These are phyloP conservation scores for Baryphthengus martii DNA, from an alignment of 2,113 vertebrate species.

Conservation along the genomic window DNA sequence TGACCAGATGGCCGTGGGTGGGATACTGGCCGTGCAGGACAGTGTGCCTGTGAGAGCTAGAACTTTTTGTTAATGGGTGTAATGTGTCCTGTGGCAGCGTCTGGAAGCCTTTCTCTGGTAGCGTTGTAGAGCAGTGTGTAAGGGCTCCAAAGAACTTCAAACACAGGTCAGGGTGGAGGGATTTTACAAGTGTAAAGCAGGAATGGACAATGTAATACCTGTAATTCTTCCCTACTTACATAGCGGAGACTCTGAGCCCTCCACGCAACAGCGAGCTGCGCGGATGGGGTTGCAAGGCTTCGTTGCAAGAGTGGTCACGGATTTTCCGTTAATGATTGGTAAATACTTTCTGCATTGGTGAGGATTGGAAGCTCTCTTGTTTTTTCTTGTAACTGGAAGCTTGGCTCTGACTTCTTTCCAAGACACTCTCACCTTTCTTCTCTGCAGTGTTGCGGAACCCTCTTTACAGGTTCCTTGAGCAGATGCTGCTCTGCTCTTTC, in stretches of 20 bases:
- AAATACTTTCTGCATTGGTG: not conserved
- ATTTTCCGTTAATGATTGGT: not conserved
- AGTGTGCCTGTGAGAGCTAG: not conserved
- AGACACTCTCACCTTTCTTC: not conserved
- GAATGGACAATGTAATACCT: not conserved
- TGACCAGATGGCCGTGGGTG: fast-evolving
- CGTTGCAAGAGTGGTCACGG: fast-evolving
- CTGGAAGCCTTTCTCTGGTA: not conserved
- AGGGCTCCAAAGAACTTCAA: not conserved
- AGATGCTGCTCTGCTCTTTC: not conserved
- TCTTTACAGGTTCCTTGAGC: not conserved
- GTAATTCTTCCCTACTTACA: fast-evolving
- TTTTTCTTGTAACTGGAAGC: not conserved
- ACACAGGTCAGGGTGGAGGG: not conserved
- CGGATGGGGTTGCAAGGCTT: no score
- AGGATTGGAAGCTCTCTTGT: not conserved
- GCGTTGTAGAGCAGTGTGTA: not conserved
- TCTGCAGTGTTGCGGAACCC: not conserved
- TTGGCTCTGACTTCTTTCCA: not conserved
- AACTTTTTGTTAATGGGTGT: not conserved
- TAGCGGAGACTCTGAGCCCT: not conserved
- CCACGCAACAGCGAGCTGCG: fast-evolving
- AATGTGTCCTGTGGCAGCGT: not conserved
- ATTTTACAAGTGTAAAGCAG: not conserved
- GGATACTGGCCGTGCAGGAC: not conserved